These are phyloP conservation scores for Andrena dorsata DNA, from an alignment of 2,888 invertebrate genomes.

Conservation along the genomic window DNA sequence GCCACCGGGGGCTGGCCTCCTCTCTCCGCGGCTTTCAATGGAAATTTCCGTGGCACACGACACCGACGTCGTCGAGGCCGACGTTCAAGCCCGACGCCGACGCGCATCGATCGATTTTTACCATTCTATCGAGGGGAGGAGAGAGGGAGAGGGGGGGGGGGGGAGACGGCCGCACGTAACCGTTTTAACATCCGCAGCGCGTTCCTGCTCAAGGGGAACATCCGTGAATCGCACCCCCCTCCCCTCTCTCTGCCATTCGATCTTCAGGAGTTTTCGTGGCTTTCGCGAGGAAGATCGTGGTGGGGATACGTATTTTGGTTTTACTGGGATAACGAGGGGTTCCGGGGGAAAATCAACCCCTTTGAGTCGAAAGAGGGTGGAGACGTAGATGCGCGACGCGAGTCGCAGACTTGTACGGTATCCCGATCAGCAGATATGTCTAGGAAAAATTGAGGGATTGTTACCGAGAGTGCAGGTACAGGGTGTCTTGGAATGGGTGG, in stretches of 20 bases:
- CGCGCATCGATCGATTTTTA: constrained; percentile 76
- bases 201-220: constrained; percentile 10
- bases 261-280: not conserved
- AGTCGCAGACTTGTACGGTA: too few species aligned
- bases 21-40: constrained; percentile 64
- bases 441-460: too few species aligned
- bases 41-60: constrained; percentile 74
- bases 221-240: constrained; percentile 8
- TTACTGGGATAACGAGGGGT: too few species aligned
- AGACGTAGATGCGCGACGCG: too few species aligned
- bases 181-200: constrained; percentile 43
- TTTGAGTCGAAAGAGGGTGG: too few species aligned
- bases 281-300: not conserved
- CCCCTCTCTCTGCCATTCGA: not conserved
- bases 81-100: constrained; percentile 51
- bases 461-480: too few species aligned
- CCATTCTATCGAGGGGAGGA: constrained; percentile 49
- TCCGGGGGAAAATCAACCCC: too few species aligned
- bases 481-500: too few species aligned
- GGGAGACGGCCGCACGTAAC: not conserved
- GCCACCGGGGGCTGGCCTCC: constrained; percentile 3
- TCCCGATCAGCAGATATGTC: too few species aligned
- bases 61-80: constrained; percentile 31
- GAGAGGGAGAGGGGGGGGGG: not conserved
- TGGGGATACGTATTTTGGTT: not conserved